These are phyloP conservation scores for Drosophila cardini DNA, from an alignment of 1,140 invertebrate genomes.

Conservation along the genomic window DNA sequence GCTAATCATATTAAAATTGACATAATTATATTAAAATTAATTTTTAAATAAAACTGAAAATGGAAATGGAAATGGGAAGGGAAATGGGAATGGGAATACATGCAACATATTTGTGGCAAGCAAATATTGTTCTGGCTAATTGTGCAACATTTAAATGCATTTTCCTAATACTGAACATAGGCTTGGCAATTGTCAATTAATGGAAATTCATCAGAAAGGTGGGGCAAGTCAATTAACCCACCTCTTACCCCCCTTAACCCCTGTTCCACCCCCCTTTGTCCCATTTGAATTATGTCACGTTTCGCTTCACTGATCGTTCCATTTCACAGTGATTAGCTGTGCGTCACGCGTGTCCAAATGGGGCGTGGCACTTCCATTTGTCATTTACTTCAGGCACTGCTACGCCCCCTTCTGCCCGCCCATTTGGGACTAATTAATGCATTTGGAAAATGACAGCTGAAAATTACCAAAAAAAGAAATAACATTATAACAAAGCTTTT, in stretches of 20 bases:
- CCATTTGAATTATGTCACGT: slow-evolving; percentile 73
- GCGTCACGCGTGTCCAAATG: slow-evolving; percentile 68
- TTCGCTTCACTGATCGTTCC: slow-evolving; percentile 70
- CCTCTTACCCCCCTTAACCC: not conserved
- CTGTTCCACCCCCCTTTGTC: not conserved
- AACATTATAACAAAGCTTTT: too few relatives aligned
- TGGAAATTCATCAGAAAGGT: slow-evolving; percentile 17
- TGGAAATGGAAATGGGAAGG: too few relatives aligned
- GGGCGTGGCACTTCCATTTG: slow-evolving; percentile 38
- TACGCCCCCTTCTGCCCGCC: slow-evolving; percentile 22
- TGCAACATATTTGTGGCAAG: slow-evolving; percentile 11
- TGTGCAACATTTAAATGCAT: slow-evolving; percentile 26
- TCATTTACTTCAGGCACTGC: slow-evolving; percentile 45
- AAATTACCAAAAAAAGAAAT: slow-evolving; percentile 17
- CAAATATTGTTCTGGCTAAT: slow-evolving; percentile 21
- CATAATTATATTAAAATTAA: slow-evolving; percentile 28
- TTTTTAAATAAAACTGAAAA: slow-evolving; percentile 6
- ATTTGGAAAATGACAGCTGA: slow-evolving; percentile 27
- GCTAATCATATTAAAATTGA: slow-evolving; percentile 23
- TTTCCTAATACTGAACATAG: slow-evolving; percentile 31
- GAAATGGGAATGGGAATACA: slow-evolving; percentile 13
- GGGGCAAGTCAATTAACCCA: slow-evolving; percentile 37
- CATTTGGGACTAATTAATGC: slow-evolving; percentile 36
- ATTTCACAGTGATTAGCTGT: slow-evolving; percentile 80
- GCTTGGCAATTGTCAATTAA: slow-evolving; percentile 27